Evolutionary conservation across 2,797 vertebrate genomes (phyloP), one percentile per base, ranked within the genome.

Genomic region (Brotula barbata): DNA sequence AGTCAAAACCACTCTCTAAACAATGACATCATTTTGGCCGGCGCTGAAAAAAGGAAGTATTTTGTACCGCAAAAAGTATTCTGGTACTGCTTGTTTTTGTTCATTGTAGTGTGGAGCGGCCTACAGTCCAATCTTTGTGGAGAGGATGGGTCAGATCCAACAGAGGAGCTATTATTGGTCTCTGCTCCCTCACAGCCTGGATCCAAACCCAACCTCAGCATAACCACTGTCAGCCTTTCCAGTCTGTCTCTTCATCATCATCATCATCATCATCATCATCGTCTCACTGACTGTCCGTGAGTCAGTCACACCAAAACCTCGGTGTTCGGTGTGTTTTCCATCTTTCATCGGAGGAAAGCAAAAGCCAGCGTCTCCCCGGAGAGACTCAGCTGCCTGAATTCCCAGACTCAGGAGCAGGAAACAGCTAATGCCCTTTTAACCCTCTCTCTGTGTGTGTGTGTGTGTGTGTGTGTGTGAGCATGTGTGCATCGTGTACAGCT

Each of bases 381-480:
- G 70, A 78, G 37, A 49, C 20, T 23, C 64, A 50, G 66, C 64
- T 58, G 77, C 59, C 58, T 47, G 56, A 70, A 85, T 77, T 78
- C 75, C 73, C 64, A 60, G 70, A 68, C 58, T 75, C 64, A 25
- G 58, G 12, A 34, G 22, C 82, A 86, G 85, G 77, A 89, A 88
- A 67, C 71, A 54, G 66, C 60, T 47, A 51, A 58, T 82, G 76
- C 62, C 65, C 68, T 69, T 80, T 78, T 65, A 67, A 80, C 75
- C 79, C 64, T 56, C 71, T 61, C 67, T 52, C 70, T 51, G 46
- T 58, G 64, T 69, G 55, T 62, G 54, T 25, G 14, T 57, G 36
- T 59, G 55, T 58, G 20, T 54, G 59, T 37, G 37, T 36, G 34
- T 36, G 34, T 36, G 34, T 36, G 34, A 7, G 34, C 13, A 12